A percentile compares a stretch with the other conserved stretches of the same genome.
phyloP scores from a whole-genome alignment of 1,140 invertebrate genomes.

The Caerostris extrusa region DNA sequence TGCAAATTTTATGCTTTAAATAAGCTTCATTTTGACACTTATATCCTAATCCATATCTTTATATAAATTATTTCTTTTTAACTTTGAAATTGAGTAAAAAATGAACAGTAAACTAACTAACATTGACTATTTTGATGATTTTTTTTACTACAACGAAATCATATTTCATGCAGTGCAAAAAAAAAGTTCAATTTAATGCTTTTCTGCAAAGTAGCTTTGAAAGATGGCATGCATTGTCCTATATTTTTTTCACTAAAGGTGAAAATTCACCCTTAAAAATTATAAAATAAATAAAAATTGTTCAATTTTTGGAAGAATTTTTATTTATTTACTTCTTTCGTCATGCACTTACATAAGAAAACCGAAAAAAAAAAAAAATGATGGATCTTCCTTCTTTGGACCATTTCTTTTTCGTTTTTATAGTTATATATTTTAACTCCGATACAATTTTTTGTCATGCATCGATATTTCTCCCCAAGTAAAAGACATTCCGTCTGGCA shows the following conservation, averaged over 20 bases:
- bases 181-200: neutral
- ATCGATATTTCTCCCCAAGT: neutral
- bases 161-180: no score
- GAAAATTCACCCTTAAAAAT: neutral
- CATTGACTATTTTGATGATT: no score
- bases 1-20: no score
- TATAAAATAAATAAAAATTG: no score
- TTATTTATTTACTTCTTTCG: neutral
- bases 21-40: no score
- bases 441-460: neutral
- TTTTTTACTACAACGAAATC: no score
- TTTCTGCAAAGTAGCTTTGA: neutral
- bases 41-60: no score
- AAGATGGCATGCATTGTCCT: neutral
- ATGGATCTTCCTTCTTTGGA: neutral
- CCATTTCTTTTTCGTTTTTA: neutral
- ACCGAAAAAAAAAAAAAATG: neutral
- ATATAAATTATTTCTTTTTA: no score
- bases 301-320: no score
- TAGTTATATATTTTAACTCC: conserved; percentile 8
- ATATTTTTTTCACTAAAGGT: neutral
- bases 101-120: no score
- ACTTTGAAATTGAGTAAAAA: no score
- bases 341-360: neutral
- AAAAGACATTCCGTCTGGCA: no score